Evolutionary conservation across 2,113 vertebrate genomes (phyloP).

Genomic region (Tenrec ecaudatus): DNA sequence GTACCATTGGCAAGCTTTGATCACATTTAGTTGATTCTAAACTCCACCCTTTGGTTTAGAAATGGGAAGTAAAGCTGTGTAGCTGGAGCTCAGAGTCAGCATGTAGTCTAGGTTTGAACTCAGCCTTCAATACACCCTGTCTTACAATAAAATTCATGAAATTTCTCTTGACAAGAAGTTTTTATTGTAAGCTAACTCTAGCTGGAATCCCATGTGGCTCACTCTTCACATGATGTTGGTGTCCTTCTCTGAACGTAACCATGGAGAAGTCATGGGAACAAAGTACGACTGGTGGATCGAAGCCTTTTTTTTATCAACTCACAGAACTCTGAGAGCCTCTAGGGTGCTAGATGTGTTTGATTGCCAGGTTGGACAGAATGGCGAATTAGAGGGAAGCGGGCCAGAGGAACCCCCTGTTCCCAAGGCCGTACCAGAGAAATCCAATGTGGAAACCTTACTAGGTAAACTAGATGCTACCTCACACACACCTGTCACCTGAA

Average conservation of each 20-base stretch:
- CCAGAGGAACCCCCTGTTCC: no score
- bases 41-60: conserved; percentile 13
- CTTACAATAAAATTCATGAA: neutral
- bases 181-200: neutral
- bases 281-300: neutral
- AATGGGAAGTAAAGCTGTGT: neutral
- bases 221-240: neutral
- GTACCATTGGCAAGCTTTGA: neutral
- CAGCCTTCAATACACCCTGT: neutral
- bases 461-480: no score
- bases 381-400: neutral
- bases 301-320: conserved; percentile 40
- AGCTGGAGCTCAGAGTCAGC: neutral
- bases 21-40: conserved; percentile 35
- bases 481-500: no score
- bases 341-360: conserved; percentile 31
- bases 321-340: neutral
- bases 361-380: neutral
- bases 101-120: neutral
- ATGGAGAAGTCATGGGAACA: neutral
- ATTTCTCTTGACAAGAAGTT: neutral
- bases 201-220: neutral
- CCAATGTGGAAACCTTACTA: no score
- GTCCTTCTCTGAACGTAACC: conserved; percentile 42
- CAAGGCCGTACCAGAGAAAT: no score